Base-by-base conservation (phyloP, 35 echinoderm and acorn worm genomes). In the Ophiothrix spiculata region DNA sequence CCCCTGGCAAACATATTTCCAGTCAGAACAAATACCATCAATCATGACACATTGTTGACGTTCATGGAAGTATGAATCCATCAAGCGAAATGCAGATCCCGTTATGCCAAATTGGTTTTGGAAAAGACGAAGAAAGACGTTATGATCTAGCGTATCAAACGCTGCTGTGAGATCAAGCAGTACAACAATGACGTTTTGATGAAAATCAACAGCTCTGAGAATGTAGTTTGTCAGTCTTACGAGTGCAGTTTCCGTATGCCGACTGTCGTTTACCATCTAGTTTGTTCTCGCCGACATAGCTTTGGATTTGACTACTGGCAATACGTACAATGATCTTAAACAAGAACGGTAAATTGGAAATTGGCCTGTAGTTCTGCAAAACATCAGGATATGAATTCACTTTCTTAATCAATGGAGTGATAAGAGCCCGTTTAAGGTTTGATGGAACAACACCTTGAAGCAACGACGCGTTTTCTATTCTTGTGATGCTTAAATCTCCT, bases 241-340 rank as follows among this genome's bases (percentile, higher is more conserved):
- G 41, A 89, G 87, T 36, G 88, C 80, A 56, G 73, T 90, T 41
- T 90, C 81, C 11, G 81, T 54, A 54, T 21, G 45, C 45, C 21
- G 45, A 54, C 45, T 54, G 45, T 21, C 45, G 45, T 11, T 54
- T 21, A 54, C 45, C 45, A 11, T 54, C 45, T 54, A 54, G 45
- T 8, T 54, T 54, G 45, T 54, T 54, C 45, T 21, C 21, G 32
- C 36, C 15, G 32, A 36, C 19, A 37, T 77, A 77, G 33, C 45
- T 54, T 21, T 54, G 45, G 45, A 54, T 54, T 11, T 54, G 45
- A 37, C 76, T 77, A 1, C 32, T 77, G 28, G 76, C 76, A 77
- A 77, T 33, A 77, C 33, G 76, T 37, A 31, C 76, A 31, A 77
- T 37, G 36, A 77, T 32, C 36, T 77, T 77, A 0, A 37, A 77